Evolutionary conservation across 2,888 invertebrate genomes (phyloP), one percentile per base, ranked within the genome.

Genomic region (Apeira syringaria): DNA sequence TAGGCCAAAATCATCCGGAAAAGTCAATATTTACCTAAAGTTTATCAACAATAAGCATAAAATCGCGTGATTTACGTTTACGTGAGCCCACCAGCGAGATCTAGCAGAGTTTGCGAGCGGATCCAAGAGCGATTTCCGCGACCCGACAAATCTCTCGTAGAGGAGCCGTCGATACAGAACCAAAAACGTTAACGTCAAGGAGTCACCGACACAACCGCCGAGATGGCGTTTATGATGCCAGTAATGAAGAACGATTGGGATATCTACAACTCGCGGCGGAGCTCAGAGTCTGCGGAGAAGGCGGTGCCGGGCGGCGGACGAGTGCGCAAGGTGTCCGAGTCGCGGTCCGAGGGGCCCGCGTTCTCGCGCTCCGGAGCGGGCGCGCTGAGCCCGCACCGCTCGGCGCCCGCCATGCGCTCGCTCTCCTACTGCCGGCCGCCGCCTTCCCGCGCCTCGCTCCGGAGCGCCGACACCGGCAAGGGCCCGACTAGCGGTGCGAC

Each of bases 161-260:
- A 56, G 49, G 48, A 60, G 70, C 66, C 61, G 67, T 56, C 70
- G 62, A 53, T 59, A 78, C 62, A 62, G 61, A 61, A 66, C 63
- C 78, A 78, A 88, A 87, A 80, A 88, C 88, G 87, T 83, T 80
- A 72, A 80, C 65, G 64, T 68, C 56, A 65, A 83, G 74, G 86
- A 83, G 74, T 59, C 66, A 74, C 81, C 80, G 79, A 74, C 60
- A 56, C 64, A 72, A 64, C 62, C 85, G 82, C 69, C 81, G 85
- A 82, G 84, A 97, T 97, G 97, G 97, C 97, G 91, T 97, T 97
- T 90, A 97, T 97, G 97, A 96, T 97, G 96, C 97, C 97, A 45
- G 97, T 97, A 57, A 93, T 97, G 89, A 97, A 97, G 91, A 97
- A 97, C 91, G 96, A 97, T 82, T 97, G 95, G 93, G 96, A 97